Evolutionary conservation across 2,888 invertebrate genomes (phyloP), one percentile per base, ranked within the genome.

Genomic region (Drosophila pegasa): DNA sequence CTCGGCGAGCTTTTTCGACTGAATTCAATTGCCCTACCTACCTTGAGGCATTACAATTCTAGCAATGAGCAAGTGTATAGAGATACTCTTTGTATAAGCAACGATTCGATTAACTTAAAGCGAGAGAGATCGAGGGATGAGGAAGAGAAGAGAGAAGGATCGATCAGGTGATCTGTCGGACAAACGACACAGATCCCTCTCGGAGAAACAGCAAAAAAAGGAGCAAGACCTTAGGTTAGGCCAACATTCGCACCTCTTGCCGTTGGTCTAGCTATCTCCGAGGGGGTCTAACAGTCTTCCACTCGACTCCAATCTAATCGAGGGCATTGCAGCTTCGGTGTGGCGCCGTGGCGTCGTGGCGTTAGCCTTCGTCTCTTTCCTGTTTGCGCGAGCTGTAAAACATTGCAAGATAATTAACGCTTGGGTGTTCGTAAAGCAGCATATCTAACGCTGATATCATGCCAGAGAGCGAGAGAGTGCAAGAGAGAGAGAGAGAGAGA

Each of bases 401-500:
- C 18, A 31, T 12, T 54, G 54, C 54, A 41, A 31, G 40, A 40
- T 40, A 29, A 20, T 40, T n/a, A 38, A 29, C 31, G 40, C 41
- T 12, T 22, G 40, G 31, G 9, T 16, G 25, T 25, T 10, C 10
- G 16, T 43, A 29, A 25, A 25, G 22, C 22, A 12, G 54, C 22
- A 35, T 56, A 47, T 56, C 56, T 56, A 56, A 56, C 25, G 25
- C 12, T 63, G 41, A 50, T 63, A 35, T 50, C 41, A 62, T 16
- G 31, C 20, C 20, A 31, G 27, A 16, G 40, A 18, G 29, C 20
- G 18, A 25, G 25, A 12, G 27, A n/a, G 25, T 16, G 37, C n/a
- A n/a, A 51, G 51, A 47, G 16, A 8, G 33, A 29, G 25, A 45
- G 29, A 10, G 31, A 35, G 48, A 1, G 33, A 37, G 18, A 25